Percentiles rank a stretch among this genome's conserved stretches.
phyloP scores from a whole-genome alignment of 2,797 vertebrate genomes.

The Lacerta viridis region DNA sequence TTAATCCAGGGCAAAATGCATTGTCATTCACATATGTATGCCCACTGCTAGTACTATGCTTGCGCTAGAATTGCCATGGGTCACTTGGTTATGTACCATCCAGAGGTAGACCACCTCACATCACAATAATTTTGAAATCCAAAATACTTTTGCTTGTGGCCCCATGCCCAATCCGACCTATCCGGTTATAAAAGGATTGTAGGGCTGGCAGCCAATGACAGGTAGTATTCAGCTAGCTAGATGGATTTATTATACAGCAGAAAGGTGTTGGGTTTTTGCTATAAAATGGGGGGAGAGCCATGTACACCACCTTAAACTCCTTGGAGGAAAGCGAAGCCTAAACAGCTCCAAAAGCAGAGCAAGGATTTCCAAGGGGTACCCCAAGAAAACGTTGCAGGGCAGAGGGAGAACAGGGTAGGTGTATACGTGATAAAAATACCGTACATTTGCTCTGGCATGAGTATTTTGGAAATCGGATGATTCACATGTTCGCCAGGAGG shows the following conservation, averaged over 20 bases:
- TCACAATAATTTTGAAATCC: not conserved
- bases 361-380: not conserved
- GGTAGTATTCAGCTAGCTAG: not conserved
- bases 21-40: too few species aligned
- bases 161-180: not conserved
- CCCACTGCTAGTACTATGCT: not conserved
- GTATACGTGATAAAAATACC: not conserved
- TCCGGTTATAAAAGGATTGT: not conserved
- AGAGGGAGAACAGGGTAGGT: not conserved
- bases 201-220: not conserved
- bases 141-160: not conserved
- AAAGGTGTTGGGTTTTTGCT: too few species aligned
- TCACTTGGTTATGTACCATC: too few species aligned
- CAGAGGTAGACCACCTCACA: not conserved
- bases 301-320: too few species aligned
- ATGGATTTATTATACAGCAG: not conserved
- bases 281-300: too few species aligned
- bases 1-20: too few species aligned
- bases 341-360: too few species aligned
- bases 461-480: not conserved
- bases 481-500: not conserved
- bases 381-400: not conserved
- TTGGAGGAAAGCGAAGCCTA: too few species aligned
- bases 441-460: too few species aligned
- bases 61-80: not conserved